Evolutionary conservation across 2,113 vertebrate species (phyloP).

Genomic region (Nyctibius bracteatus): DNA sequence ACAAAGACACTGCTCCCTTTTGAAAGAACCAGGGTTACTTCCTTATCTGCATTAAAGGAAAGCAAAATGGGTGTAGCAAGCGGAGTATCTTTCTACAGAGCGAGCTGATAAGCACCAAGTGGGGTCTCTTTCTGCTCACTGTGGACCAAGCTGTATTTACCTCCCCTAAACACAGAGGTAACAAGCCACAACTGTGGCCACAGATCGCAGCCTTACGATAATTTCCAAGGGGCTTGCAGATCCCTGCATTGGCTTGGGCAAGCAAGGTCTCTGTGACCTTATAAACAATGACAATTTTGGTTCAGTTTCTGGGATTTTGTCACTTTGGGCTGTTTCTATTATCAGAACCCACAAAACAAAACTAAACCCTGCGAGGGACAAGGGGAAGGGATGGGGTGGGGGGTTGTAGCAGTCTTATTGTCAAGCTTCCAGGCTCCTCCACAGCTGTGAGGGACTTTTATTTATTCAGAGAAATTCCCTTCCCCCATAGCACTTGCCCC

Average conservation of each 20-base stretch:
- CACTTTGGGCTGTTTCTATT: not conserved
- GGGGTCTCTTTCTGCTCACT: not conserved
- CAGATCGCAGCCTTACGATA: not conserved
- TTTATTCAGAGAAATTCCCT: not conserved
- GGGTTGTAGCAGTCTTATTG: not conserved
- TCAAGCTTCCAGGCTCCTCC: not conserved
- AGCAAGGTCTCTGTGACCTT: not conserved
- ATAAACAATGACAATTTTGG: not conserved
- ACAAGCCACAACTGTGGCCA: accelerated
- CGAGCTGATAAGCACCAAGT: not conserved
- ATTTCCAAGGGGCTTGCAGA: not conserved
- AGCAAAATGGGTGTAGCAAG: not conserved
- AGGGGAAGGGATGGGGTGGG: not conserved
- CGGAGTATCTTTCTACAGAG: not conserved
- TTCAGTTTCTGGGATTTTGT: not conserved
- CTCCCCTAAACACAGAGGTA: not conserved
- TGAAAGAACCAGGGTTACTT: not conserved
- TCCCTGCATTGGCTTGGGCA: accelerated
- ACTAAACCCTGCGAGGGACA: not conserved
- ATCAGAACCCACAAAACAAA: not conserved
- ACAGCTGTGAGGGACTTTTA: too few species aligned
- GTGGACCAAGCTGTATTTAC: not conserved
- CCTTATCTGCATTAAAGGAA: not conserved
- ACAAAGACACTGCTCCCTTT: not conserved
- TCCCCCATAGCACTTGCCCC: not conserved